Percentiles rank a stretch among this genome's conserved stretches.
Evolutionary conservation across 2,113 vertebrate genomes (phyloP).

Genomic region (Tachysurus fulvidraco): DNA sequence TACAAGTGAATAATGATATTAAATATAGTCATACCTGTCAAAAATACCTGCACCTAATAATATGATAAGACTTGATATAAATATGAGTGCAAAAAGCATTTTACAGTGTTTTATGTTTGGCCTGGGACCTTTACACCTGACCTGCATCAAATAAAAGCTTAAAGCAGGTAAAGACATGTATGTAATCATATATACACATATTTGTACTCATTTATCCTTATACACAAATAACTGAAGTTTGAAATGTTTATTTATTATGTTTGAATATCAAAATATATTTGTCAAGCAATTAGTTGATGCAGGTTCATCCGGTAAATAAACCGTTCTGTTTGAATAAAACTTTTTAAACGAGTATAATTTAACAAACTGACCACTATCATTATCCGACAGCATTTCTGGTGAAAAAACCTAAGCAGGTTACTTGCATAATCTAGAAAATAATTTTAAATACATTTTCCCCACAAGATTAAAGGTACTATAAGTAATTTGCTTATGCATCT

Average conservation of each 20-base stretch:
- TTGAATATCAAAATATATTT: slow-evolving; percentile 6
- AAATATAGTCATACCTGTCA: slow-evolving; percentile 67
- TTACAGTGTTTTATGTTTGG: slow-evolving; percentile 59
- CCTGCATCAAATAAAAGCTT: slow-evolving; percentile 36
- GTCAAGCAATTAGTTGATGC: slow-evolving; percentile 27
- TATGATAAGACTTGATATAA: slow-evolving; percentile 70
- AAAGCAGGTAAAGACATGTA: background rate
- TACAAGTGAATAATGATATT: background rate
- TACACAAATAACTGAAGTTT: background rate
- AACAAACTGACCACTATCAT: slow-evolving; percentile 28
- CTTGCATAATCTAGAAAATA: slow-evolving; percentile 35
- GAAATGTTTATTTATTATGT: too few relatives aligned
- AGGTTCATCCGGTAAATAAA: slow-evolving; percentile 13
- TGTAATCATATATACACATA: background rate
- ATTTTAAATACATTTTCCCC: slow-evolving; percentile 22
- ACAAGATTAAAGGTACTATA: slow-evolving; percentile 33
- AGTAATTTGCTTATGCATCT: slow-evolving; percentile 1
- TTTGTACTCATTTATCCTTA: background rate
- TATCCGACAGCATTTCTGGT: slow-evolving; percentile 10
- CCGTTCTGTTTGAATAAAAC: slow-evolving; percentile 3
- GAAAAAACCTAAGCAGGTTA: background rate
- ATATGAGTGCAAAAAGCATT: slow-evolving; percentile 70
- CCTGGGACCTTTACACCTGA: slow-evolving; percentile 65
- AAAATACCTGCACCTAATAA: slow-evolving; percentile 71
- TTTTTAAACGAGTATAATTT: slow-evolving; percentile 27